Percentiles rank a stretch among this genome's conserved stretches.
These are phyloP conservation scores for Eciton burchellii DNA, from an alignment of 1,140 invertebrate genomes.

Conservation along the genomic window DNA sequence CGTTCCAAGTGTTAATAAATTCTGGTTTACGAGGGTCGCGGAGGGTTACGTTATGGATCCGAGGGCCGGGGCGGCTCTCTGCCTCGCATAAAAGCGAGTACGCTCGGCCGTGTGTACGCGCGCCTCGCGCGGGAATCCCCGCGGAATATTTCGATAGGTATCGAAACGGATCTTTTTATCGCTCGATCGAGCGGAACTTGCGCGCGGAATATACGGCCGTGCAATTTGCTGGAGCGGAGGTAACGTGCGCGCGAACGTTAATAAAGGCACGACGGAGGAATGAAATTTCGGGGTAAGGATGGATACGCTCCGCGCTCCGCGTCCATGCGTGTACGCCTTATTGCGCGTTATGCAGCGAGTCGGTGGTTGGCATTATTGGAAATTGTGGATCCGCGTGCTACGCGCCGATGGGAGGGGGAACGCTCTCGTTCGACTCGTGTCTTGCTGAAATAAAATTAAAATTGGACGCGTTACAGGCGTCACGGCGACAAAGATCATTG, in stretches of 20 bases:
- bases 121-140: slow-evolving; percentile 44
- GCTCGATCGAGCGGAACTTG: slow-evolving; percentile 65
- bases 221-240: slow-evolving; percentile 36
- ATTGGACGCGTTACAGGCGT: too few relatives aligned
- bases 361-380: too few relatives aligned
- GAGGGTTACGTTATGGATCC: slow-evolving; percentile 74
- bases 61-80: slow-evolving; percentile 61
- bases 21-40: slow-evolving; percentile 84
- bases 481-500: too few relatives aligned
- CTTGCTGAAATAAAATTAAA: too few relatives aligned
- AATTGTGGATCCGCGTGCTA: too few relatives aligned
- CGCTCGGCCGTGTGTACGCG: slow-evolving; percentile 2
- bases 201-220: slow-evolving; percentile 38
- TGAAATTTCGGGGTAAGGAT: slow-evolving; percentile 43
- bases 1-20: slow-evolving; percentile 85
- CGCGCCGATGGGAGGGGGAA: too few relatives aligned
- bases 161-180: slow-evolving; percentile 69
- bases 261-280: slow-evolving; percentile 14
- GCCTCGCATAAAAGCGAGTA: slow-evolving; percentile 63
- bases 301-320: slow-evolving; percentile 20
- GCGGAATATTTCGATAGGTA: slow-evolving; percentile 64
- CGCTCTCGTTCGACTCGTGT: too few relatives aligned
- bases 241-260: slow-evolving; percentile 58
- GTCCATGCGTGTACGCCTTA: slow-evolving; percentile 6
- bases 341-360: too few relatives aligned